Conservation (phyloP, 2,113 vertebrate genomes). For the Varanus salvator region DNA sequence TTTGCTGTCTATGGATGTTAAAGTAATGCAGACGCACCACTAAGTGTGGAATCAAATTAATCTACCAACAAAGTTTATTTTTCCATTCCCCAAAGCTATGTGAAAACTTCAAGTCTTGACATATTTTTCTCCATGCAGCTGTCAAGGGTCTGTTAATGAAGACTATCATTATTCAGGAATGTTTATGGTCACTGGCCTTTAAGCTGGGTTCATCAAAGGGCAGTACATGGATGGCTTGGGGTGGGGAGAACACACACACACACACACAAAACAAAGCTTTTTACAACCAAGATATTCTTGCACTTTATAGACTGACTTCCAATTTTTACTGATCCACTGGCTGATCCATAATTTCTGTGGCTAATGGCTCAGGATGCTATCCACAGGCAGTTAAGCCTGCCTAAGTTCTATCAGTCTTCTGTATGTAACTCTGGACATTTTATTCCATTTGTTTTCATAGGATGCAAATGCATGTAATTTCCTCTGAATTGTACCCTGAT, state of each 20-base stretch:
- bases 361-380: background rate
- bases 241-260: background rate
- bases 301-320: slow-evolving; percentile 47
- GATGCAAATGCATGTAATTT: background rate
- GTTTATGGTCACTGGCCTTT: slow-evolving; percentile 57
- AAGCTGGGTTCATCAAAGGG: slow-evolving; percentile 61
- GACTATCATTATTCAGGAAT: slow-evolving; percentile 53
- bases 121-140: slow-evolving; percentile 14
- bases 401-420: background rate
- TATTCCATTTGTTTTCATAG: background rate
- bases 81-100: slow-evolving; percentile 35
- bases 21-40: slow-evolving; percentile 26
- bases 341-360: slow-evolving; percentile 33
- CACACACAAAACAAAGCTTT: background rate
- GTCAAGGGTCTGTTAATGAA: slow-evolving; percentile 43
- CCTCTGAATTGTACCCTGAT: background rate
- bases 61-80: slow-evolving; percentile 12
- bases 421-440: background rate
- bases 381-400: rapidly evolving
- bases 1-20: background rate
- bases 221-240: slow-evolving; percentile 44
- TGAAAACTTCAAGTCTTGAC: slow-evolving; percentile 22
- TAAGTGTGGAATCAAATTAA: slow-evolving; percentile 21
- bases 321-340: slow-evolving; percentile 32
- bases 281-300: slow-evolving; percentile 31